A percentile compares a stretch with the other conserved stretches of the same genome.
Conservation (phyloP, 2,797 vertebrate genomes). For the Chaenodraco wilsoni region DNA sequence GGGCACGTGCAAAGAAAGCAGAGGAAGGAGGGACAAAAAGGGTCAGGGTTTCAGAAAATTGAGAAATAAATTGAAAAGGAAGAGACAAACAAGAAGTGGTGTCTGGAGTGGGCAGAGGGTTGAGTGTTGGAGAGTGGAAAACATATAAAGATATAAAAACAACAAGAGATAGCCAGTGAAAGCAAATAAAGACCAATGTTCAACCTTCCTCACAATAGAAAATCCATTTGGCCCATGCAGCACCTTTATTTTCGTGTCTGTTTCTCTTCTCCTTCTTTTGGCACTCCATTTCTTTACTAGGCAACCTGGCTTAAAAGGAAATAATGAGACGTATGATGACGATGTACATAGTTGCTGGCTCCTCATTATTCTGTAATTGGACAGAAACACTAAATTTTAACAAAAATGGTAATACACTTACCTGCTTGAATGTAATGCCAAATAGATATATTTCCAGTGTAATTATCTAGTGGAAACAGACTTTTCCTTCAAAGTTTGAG, state of each 20-base stretch:
- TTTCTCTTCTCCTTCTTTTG: background rate
- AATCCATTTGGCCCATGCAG: background rate
- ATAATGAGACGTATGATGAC: background rate
- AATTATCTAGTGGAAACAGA: slow-evolving; percentile 33
- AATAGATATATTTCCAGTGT: background rate
- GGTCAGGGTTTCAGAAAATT: slow-evolving; percentile 21
- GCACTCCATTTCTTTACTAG: background rate
- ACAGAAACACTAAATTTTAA: background rate
- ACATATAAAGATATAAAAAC: slow-evolving; percentile 15
- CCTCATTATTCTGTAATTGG: background rate
- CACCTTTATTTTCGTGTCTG: background rate
- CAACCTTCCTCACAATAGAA: slow-evolving; percentile 2
- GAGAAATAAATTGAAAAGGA: slow-evolving; percentile 14
- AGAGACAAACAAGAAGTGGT: slow-evolving; percentile 5
- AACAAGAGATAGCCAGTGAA: background rate
- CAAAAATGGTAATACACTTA: background rate
- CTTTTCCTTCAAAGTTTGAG: slow-evolving; percentile 10
- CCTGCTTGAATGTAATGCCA: background rate
- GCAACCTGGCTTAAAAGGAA: background rate
- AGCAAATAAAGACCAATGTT: background rate
- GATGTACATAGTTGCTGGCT: background rate
- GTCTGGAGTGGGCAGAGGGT: background rate
- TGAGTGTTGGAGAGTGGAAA: background rate
- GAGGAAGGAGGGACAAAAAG: slow-evolving; percentile 3
- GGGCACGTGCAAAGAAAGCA: slow-evolving; percentile 13